Conservation (phyloP, 2,797 vertebrate species). For the Rhynchonycteris naso region DNA sequence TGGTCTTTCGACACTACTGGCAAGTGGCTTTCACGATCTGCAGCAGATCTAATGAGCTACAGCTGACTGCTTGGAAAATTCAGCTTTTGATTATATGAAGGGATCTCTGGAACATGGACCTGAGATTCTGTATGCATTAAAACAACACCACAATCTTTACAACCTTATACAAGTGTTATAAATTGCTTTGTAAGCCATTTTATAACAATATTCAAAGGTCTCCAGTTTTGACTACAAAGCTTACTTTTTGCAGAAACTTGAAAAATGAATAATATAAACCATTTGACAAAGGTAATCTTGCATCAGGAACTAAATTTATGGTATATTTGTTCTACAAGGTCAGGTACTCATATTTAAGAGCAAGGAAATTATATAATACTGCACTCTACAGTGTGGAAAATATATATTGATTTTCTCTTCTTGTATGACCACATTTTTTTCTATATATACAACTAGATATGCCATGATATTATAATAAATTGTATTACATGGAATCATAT, state of each 20-base stretch:
- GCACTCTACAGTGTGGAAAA: not conserved
- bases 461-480: not conserved
- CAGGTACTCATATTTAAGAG: conserved; percentile 59
- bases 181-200: conserved; percentile 51
- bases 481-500: not conserved
- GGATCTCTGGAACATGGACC: conserved; percentile 63
- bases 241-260: conserved; percentile 43
- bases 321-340: not conserved
- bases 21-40: conserved; percentile 81
- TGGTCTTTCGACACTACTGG: conserved; percentile 75
- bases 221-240: conserved; percentile 49
- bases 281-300: conserved; percentile 46
- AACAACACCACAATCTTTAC: conserved; percentile 35
- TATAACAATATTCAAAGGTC: not conserved
- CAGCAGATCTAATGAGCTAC: conserved; percentile 80
- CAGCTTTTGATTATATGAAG: conserved; percentile 75
- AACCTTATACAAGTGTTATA: conserved; percentile 52
- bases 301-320: conserved; percentile 53
- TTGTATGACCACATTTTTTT: not conserved
- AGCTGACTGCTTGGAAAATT: conserved; percentile 81
- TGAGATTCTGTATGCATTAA: conserved; percentile 50
- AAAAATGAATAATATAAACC: conserved; percentile 39
- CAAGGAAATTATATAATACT: conserved; percentile 42
- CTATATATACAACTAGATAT: conserved; percentile 10
- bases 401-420: conserved; percentile 27